phyloP scores from a whole-genome alignment of 2,888 invertebrate species.

The Epinotia nisella region DNA sequence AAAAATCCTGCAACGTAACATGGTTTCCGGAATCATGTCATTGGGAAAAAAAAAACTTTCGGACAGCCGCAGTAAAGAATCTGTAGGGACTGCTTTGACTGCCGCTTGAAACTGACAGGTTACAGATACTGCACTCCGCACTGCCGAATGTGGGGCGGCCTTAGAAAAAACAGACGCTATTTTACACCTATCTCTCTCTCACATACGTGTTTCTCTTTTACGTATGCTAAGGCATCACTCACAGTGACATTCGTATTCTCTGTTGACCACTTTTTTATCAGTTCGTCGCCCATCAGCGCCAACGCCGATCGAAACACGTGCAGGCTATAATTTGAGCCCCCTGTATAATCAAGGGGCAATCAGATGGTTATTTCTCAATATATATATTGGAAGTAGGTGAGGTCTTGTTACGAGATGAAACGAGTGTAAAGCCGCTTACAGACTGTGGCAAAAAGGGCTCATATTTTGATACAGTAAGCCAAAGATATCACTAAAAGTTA shows the following conservation, averaged over 20 bases:
- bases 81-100: no score
- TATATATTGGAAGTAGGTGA: conserved; percentile 18
- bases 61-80: no score
- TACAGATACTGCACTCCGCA: no score
- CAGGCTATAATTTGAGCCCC: conserved; percentile 36
- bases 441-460: background rate
- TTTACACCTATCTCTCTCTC: background rate
- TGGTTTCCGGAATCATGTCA: no score
- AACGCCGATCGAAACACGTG: conserved; percentile 17
- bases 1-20: no score
- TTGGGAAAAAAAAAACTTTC: no score
- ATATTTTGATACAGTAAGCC: no score
- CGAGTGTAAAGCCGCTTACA: background rate
- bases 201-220: background rate
- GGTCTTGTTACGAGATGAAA: conserved; percentile 17
- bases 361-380: conserved; percentile 35
- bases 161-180: no score
- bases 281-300: conserved; percentile 13
- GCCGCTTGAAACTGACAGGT: no score
- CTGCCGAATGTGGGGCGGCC: no score
- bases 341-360: conserved; percentile 41
- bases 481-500: no score
- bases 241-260: background rate
- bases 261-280: background rate
- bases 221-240: background rate